Percentiles rank a stretch among this genome's conserved stretches.
Conservation (phyloP, 2,797 vertebrate species). For the Hirundo rustica region DNA sequence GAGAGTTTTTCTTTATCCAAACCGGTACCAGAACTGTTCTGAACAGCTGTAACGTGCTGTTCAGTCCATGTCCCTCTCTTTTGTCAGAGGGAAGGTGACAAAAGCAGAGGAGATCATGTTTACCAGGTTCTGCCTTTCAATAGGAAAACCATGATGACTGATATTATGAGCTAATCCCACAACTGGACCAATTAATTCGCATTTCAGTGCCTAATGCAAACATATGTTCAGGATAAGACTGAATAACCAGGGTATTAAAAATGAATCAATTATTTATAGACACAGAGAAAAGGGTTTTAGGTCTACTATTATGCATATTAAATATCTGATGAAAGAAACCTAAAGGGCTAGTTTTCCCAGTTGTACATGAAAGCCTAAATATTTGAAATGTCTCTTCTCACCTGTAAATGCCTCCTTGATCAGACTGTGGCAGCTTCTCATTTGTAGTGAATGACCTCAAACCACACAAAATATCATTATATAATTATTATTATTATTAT, state of each 20-base stretch:
- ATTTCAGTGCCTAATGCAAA: background rate
- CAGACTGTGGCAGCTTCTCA: background rate
- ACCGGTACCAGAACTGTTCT: background rate
- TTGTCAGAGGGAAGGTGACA: background rate
- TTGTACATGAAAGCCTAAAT: background rate
- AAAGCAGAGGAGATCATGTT: background rate
- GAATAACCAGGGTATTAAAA: background rate
- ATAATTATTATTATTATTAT: too few species aligned
- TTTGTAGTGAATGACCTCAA: background rate
- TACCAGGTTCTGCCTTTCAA: background rate
- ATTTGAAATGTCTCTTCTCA: background rate
- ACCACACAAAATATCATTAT: too few species aligned
- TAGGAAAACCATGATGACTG: background rate
- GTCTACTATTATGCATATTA: background rate
- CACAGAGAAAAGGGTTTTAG: background rate
- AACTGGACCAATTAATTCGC: background rate
- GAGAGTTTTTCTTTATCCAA: background rate
- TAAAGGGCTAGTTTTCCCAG: background rate
- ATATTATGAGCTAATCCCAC: background rate
- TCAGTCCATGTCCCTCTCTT: background rate
- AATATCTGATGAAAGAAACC: background rate
- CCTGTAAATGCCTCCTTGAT: background rate
- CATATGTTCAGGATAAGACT: background rate
- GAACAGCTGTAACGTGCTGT: background rate
- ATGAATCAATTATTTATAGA: background rate